Evolutionary conservation across 2,888 invertebrate species (phyloP).

Genomic region (Heteropelma amictum): DNA sequence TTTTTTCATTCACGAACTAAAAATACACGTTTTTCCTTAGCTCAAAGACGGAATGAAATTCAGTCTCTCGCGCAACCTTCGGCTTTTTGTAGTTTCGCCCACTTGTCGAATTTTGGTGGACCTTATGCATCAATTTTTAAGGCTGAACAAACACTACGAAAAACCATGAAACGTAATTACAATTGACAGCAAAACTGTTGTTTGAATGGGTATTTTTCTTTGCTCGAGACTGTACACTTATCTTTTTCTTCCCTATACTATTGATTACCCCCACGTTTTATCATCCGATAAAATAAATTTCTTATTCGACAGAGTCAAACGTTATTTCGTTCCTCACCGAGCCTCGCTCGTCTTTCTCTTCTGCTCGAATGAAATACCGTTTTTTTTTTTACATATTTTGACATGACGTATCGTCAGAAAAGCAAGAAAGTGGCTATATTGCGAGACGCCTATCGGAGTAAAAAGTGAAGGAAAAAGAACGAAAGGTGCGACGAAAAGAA

Average conservation of each 20-base stretch:
- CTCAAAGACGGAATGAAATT: neutral
- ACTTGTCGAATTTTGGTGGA: constrained; percentile 4
- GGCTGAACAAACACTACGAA: no score
- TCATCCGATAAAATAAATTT: no score
- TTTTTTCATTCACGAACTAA: constrained; percentile 19
- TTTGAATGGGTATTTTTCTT: no score
- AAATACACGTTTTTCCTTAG: neutral
- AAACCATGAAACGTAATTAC: no score
- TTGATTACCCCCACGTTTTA: no score
- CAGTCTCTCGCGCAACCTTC: neutral
- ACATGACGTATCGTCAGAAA: constrained; percentile 9
- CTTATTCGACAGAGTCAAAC: no score
- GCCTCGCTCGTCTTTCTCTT: neutral
- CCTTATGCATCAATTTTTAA: no score
- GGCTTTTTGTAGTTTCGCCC: neutral
- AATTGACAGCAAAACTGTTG: no score
- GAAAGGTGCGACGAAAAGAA: constrained; percentile 31
- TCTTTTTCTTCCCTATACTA: no score
- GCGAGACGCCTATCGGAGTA: constrained; percentile 20
- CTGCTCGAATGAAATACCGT: neutral
- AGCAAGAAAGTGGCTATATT: no score
- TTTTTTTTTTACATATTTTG: neutral
- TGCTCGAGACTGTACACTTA: no score
- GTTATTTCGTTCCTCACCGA: no score
- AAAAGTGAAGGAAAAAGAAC: constrained; percentile 5